Percentiles rank a stretch among this genome's conserved stretches.
These are phyloP conservation scores for Catajapyx aquilonaris DNA, from an alignment of 1,140 invertebrate genomes.

Conservation along the genomic window DNA sequence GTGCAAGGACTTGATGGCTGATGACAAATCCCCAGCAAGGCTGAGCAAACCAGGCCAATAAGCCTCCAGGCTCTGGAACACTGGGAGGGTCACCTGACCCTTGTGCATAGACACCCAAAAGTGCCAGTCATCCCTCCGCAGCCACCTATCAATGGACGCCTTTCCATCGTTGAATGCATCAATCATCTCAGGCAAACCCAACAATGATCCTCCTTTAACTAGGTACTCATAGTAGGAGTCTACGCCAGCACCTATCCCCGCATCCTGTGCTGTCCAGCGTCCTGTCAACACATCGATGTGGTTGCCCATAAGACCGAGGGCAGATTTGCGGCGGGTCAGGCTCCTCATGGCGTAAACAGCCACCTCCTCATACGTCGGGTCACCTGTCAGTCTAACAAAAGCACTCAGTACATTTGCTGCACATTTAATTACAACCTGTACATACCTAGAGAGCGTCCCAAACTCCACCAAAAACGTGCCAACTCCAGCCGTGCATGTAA, in stretches of 20 bases:
- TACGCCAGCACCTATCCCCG: conserved; percentile 72
- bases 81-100: conserved; percentile 82
- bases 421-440: too few relatives aligned
- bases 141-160: conserved; percentile 58
- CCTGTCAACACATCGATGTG: conserved; percentile 90
- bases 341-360: too few relatives aligned
- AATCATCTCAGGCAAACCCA: conserved; percentile 68
- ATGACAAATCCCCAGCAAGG: conserved; percentile 69
- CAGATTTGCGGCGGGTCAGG: conserved; percentile 59
- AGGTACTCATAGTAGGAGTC: conserved; percentile 99
- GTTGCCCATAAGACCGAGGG: conserved; percentile 85
- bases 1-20: conserved; percentile 77
- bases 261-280: conserved; percentile 90
- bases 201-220: conserved; percentile 68
- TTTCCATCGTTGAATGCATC: conserved; percentile 75
- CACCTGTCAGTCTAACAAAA: conserved; percentile 91
- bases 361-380: too few relatives aligned
- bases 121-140: conserved; percentile 87
- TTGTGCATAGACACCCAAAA: conserved; percentile 92
- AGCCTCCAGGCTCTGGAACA: conserved; percentile 94
- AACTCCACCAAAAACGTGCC: conserved; percentile 97
- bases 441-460: conserved; percentile 82
- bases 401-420: too few relatives aligned
- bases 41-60: conserved; percentile 96
- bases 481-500: conserved; percentile 94